Base-by-base conservation (phyloP, 2,113 vertebrate genomes). In the Rhinopomastus cyanomelas region DNA sequence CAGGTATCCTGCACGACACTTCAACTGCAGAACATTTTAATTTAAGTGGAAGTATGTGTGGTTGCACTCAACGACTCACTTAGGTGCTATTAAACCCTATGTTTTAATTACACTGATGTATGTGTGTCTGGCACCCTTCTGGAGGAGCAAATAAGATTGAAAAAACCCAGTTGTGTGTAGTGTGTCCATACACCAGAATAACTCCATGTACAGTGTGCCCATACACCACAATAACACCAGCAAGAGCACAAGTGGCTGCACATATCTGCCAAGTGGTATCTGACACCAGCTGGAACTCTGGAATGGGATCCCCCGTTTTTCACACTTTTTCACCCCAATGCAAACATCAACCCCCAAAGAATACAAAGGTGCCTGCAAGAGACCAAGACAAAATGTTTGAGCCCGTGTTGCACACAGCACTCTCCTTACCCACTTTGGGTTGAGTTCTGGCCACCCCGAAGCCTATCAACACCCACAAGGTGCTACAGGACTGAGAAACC, bases 391-490 rank as follows among this genome's bases (percentile, higher is more conserved):
- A 32, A 27, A 9, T 0, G 7, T 26, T 0, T 1, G 6, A 18
- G 2, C 27, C 64, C 34, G 11, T 0, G 0, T 12, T 2, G 0
- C 2, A 37, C 48, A 21, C 29, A 27, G 6, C 36, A n/a, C 34
- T 22, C 37, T 37, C 13, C n/a, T 62, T 3, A 0, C 0, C 1
- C 3, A 2, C 5, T 0, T 25, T 5, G 15, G 52, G 44, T 19
- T 2, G 17, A 53, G 20, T 9, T 42, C 36, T 55, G 21, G 12
- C 22, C 20, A 68, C 13, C 14, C 16, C 8, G 39, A 3, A 36
- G 15, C 27, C 1, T 2, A 21, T 2, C 34, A 9, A 3, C 44
- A 13, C 14, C 56, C 4, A 1, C 0, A 5, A 53, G 68, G 46
- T 5, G 5, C 39, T 7, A 6, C 19, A 39, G 48, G 56, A 29